Evolutionary conservation across 2,113 vertebrate species (phyloP).

Genomic region (Talpa occidentalis): DNA sequence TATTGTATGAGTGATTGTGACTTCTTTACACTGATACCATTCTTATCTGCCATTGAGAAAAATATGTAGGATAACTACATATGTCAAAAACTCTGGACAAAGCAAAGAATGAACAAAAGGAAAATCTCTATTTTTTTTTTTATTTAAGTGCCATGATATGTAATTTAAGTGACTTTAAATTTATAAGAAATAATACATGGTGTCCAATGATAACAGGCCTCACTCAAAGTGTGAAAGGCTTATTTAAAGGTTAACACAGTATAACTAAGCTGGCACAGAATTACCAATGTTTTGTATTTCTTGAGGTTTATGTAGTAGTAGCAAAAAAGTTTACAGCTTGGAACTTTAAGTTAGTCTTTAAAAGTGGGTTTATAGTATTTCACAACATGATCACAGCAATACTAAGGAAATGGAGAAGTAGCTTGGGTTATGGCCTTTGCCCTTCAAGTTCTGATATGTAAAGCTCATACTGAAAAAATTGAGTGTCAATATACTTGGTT

Average conservation of each 20-base stretch:
- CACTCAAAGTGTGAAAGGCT: neutral
- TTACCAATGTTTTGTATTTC: neutral
- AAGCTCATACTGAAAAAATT: neutral
- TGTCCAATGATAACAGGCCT: neutral
- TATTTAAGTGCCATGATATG: neutral
- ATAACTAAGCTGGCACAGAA: slow-evolving; percentile 8
- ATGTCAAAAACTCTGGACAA: neutral
- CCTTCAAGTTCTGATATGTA: slow-evolving; percentile 1
- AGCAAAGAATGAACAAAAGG: neutral
- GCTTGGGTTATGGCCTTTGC: neutral
- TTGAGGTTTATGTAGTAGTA: neutral
- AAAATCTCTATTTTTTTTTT: slow-evolving; percentile 18
- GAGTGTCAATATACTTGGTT: neutral
- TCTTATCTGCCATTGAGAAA: slow-evolving; percentile 33
- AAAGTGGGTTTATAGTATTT: slow-evolving; percentile 27
- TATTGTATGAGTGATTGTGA: neutral
- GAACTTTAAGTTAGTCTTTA: slow-evolving; percentile 28
- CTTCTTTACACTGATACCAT: neutral
- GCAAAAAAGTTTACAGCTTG: neutral
- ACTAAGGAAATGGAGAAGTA: neutral
- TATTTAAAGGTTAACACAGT: slow-evolving; percentile 38
- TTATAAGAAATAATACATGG: neutral
- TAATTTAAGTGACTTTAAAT: slow-evolving; percentile 48
- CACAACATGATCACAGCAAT: neutral
- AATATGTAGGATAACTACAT: neutral